Conservation (phyloP, 2,888 invertebrate species). For the Perdita meconis region DNA sequence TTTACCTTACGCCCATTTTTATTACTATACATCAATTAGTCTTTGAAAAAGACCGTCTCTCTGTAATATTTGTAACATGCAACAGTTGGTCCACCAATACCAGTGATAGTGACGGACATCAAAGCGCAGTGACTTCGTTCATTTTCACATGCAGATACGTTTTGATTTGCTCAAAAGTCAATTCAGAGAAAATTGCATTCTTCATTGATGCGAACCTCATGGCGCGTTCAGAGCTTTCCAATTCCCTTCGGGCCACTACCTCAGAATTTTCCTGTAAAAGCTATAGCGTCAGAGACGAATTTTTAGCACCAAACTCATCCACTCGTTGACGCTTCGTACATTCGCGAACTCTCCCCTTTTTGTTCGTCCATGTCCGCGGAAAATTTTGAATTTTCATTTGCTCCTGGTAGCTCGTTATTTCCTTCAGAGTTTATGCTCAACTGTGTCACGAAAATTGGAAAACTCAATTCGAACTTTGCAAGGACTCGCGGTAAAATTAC, state of each 20-base stretch:
- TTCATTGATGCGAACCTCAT: background rate
- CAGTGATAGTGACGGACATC: background rate
- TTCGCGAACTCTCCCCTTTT: background rate
- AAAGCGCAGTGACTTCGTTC: background rate
- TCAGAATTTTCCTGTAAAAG: conserved; percentile 10
- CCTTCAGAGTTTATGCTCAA: conserved; percentile 15
- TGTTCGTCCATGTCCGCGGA: no score
- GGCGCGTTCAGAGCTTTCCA: conserved; percentile 6
- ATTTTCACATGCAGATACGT: no score
- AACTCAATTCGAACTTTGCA: no score
- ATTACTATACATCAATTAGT: no score
- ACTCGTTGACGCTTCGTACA: background rate
- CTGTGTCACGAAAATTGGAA: conserved; percentile 22
- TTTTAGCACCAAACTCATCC: conserved; percentile 13
- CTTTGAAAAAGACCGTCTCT: no score
- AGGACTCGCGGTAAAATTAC: no score
- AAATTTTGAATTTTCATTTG: conserved; percentile 27
- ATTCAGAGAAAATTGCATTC: conserved; percentile 10
- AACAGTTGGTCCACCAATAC: conserved; percentile 10
- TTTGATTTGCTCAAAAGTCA: background rate
- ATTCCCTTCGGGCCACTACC: conserved; percentile 16
- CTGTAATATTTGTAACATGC: background rate
- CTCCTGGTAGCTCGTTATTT: conserved; percentile 19
- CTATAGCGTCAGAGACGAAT: background rate
- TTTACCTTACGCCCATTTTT: no score